Evolutionary conservation across 2,113 vertebrate species (phyloP).

Genomic region (Thalassoma bifasciatum): DNA sequence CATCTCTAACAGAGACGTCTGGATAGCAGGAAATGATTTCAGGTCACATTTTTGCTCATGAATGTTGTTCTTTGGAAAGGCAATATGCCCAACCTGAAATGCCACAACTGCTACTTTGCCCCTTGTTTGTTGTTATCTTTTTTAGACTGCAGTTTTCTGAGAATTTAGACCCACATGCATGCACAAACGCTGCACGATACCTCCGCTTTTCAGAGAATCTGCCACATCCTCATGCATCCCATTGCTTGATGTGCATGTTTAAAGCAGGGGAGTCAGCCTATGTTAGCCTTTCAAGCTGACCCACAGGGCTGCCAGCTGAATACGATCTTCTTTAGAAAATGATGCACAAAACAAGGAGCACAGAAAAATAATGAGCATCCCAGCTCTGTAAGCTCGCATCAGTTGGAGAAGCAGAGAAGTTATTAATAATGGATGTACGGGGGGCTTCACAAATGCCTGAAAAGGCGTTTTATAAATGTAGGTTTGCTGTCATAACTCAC

Average conservation of each 20-base stretch:
- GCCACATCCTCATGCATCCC: constrained; percentile 1
- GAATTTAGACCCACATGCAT: background rate
- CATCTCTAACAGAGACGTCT: background rate
- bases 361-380: background rate
- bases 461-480: too few species aligned
- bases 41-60: constrained; percentile 4
- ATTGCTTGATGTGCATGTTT: constrained; percentile 12
- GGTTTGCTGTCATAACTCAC: background rate
- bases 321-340: background rate
- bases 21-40: background rate
- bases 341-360: background rate
- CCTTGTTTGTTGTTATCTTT: too few species aligned
- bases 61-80: too few species aligned
- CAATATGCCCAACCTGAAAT: background rate
- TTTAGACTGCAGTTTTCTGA: background rate
- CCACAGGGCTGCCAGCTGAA: background rate
- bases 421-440: background rate
- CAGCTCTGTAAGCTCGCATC: background rate
- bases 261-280: constrained; percentile 7
- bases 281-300: background rate
- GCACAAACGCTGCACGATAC: background rate
- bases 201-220: background rate
- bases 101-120: background rate
- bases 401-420: background rate
- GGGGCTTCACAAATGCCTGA: background rate